A percentile compares a stretch with the other conserved stretches of the same genome.
These are phyloP conservation scores for Steinernema hermaphroditum DNA, from an alignment of 2,888 invertebrate species.

Conservation along the genomic window DNA sequence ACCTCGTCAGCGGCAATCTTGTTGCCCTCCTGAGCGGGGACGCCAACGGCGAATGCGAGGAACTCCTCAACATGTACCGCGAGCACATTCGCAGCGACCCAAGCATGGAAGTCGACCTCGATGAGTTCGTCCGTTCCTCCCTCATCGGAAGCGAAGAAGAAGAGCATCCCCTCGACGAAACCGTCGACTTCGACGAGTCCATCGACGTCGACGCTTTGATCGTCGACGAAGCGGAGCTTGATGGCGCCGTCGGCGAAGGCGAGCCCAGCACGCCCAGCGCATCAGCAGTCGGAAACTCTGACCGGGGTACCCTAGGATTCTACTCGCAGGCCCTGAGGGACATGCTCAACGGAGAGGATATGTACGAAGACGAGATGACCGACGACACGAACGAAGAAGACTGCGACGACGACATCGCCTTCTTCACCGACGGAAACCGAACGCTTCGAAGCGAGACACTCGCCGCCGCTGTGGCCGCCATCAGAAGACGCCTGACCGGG, in stretches of 20 bases:
- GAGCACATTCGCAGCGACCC: slow-evolving; percentile 24
- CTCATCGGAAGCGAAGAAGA: slow-evolving; percentile 27
- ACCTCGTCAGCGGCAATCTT: slow-evolving; percentile 6
- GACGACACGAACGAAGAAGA: slow-evolving; percentile 53
- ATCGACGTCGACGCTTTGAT: slow-evolving; percentile 36
- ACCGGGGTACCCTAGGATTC: slow-evolving; percentile 35
- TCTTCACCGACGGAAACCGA: slow-evolving; percentile 18
- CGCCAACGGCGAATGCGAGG: slow-evolving; percentile 17
- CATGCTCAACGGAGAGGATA: slow-evolving; percentile 50
- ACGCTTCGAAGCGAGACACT: slow-evolving; percentile 30
- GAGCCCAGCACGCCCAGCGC: not conserved
- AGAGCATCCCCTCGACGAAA: not conserved
- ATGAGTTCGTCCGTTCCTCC: slow-evolving; percentile 5
- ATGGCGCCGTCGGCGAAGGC: slow-evolving; percentile 6
- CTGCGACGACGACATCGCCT: slow-evolving; percentile 42
- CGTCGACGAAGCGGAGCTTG: slow-evolving; percentile 32
- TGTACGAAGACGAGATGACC: slow-evolving; percentile 39
- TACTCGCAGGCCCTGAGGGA: slow-evolving; percentile 49
- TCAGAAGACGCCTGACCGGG: slow-evolving; percentile 12
- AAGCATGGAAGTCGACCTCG: not conserved
- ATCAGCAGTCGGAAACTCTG: not conserved
- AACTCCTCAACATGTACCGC: slow-evolving; percentile 23
- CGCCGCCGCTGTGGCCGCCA: slow-evolving; percentile 24
- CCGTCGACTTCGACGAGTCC: slow-evolving; percentile 19
- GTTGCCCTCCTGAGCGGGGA: slow-evolving; percentile 6